A percentile compares a stretch with the other conserved stretches of the same genome.
phyloP scores from a whole-genome alignment of 2,113 vertebrate species.

The Proteles cristata region DNA sequence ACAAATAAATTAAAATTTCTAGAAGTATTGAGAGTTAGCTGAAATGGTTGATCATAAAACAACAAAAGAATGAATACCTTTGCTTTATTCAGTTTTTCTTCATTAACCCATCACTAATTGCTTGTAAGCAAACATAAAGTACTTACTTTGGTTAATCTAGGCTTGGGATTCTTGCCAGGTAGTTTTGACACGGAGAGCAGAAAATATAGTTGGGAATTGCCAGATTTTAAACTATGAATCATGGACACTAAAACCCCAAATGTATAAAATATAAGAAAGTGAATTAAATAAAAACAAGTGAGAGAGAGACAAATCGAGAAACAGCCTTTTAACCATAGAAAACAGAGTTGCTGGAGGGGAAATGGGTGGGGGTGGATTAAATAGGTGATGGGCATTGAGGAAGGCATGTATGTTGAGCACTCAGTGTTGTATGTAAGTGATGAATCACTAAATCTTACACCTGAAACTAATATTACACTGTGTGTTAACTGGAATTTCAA shows the following conservation, averaged over 20 bases:
- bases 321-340: background rate
- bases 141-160: background rate
- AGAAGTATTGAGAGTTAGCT: background rate
- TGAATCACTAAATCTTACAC: background rate
- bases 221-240: background rate
- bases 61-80: background rate
- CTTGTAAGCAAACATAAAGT: background rate
- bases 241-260: background rate
- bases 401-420: background rate
- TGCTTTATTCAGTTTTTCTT: background rate
- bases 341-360: background rate
- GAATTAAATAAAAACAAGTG: background rate
- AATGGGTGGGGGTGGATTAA: background rate
- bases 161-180: background rate
- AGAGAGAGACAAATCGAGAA: background rate
- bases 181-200: background rate
- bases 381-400: background rate
- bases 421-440: background rate
- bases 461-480: background rate
- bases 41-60: background rate
- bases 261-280: background rate
- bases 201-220: background rate
- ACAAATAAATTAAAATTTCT: background rate
- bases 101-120: background rate
- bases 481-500: background rate